Base-by-base conservation (phyloP, 2,113 vertebrate genomes). In the Stercorarius parasiticus region DNA sequence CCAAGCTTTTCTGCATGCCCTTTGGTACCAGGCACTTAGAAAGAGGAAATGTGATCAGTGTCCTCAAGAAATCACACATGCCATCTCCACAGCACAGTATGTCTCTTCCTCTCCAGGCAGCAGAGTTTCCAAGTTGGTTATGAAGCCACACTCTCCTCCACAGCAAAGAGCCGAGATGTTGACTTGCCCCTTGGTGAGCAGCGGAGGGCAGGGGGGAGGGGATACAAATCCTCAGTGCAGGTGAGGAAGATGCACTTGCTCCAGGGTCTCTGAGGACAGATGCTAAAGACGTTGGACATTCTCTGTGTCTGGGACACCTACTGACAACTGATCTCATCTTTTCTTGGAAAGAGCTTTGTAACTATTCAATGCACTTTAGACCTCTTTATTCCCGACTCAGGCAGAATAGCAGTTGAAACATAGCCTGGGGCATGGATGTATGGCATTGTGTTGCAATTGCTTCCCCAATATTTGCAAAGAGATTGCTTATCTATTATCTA, bases 391-490 rank as follows among this genome's bases (percentile, higher is more conserved):
- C 56, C 38, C 6, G 9, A 21, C 38, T 73, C 53, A 15, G 38
- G 65, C 61, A 86, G 70, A 91, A 88, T 14, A 83, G 74, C 56
- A 76, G 61, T 49, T 88, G 82, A 72, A 69, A 83, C 20, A n/a
- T 69, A 92, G 94, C 86, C 88, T 65, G 77, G 19, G 81, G 86
- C 49, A 67, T 47, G 30, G 61, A 82, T 91, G 49, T 79, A 90
- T 56, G 34, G 55, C 69, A 93, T 79, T 93, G 90, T 92, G 72
- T 83, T 90, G 67, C 73, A 95, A 94, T 53, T 87, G 73, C 36
- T 64, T 89, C 81, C 82, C 65, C 81, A 43, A 61, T 94, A 95
- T 94, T 93, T 97, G 86, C 69, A 86, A 93, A 93, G 36, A 73
- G 77, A 92, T 88, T 86, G 69, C 72, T 96, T 89, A 79, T 90